phyloP scores from a whole-genome alignment of 2,888 invertebrate species.

The Lasioglossum zephyrum region DNA sequence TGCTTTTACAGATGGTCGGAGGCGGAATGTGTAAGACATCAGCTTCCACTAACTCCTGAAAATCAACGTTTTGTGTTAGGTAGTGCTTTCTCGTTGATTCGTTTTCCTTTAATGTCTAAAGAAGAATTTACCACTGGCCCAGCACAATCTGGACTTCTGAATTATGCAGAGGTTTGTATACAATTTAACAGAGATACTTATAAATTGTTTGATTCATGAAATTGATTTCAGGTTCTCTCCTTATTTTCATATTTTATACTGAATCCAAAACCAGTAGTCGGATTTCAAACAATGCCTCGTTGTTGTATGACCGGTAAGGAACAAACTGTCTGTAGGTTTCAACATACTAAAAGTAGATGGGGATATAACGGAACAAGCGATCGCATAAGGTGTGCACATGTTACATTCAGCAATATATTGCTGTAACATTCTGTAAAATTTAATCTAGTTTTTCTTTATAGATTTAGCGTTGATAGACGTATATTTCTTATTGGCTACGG shows the following conservation, averaged over 20 bases:
- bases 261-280: slow-evolving; percentile 91
- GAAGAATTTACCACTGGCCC: slow-evolving; percentile 93
- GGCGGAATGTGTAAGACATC: slow-evolving; percentile 89
- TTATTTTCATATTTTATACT: slow-evolving; percentile 90
- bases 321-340: slow-evolving; percentile 90
- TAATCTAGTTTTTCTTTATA: slow-evolving; percentile 75
- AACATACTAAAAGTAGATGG: slow-evolving; percentile 92
- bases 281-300: slow-evolving; percentile 89
- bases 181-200: not conserved
- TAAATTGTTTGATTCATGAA: not conserved
- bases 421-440: not conserved
- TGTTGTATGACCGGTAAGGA: slow-evolving; percentile 93
- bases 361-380: slow-evolving; percentile 94
- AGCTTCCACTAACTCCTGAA: slow-evolving; percentile 88
- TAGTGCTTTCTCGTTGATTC: slow-evolving; percentile 89
- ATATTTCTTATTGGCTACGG: slow-evolving; percentile 94
- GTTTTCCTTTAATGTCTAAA: slow-evolving; percentile 93
- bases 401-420: not conserved
- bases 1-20: slow-evolving; percentile 88
- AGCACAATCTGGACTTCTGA: slow-evolving; percentile 90
- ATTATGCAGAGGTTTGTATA: slow-evolving; percentile 87
- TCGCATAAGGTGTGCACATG: slow-evolving; percentile 88
- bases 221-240: slow-evolving; percentile 86
- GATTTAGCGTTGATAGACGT: slow-evolving; percentile 92
- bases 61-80: slow-evolving; percentile 90